Evolutionary conservation across 2,888 invertebrate genomes (phyloP), one percentile per base, ranked within the genome.

Genomic region (Drosophila neonasuta): DNA sequence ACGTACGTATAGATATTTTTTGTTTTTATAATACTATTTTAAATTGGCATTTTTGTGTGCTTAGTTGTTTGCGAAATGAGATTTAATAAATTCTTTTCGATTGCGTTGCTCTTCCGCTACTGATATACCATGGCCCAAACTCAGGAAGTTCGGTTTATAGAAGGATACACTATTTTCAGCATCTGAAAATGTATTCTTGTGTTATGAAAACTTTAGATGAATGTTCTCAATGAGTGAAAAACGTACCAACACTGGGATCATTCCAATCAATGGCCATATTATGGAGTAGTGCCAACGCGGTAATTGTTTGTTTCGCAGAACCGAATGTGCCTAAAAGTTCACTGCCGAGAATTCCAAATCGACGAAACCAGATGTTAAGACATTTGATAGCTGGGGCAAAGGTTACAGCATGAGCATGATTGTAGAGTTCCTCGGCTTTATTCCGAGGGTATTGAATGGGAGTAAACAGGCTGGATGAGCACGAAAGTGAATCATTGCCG

Each of bases 251-350:
- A 44, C 79, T 79, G 0, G 76, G 74, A 70, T 89, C 88, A 42
- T 74, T 77, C 85, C 88, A 88, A n/a, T 89, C 88, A 59, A 89
- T 79, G 10, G 88, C 89, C 86, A 89, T 89, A 32, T 89, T 89
- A 30, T 89, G 88, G 3, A 89, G 75, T 29, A 89, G 63, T 4
- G 84, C 88, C 29, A 89, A 57, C 9, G 88, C 89, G 0, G 88
- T 86, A 34, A 89, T 78, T 57, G 84, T 81, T 42, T 89, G 86
- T 34, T 86, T 86, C 7, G 77, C 80, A 0, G 80, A 75, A 4
- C 70, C 77, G 55, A 78, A 80, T n/a, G 89, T 82, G 4, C 79
- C 74, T 4, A 71, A 51, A 10, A 87, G 68, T 63, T 81, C 82
- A 30, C 71, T 79, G 7, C 74, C 66, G 8, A 89, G 74, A 32